Evolutionary conservation across 2,113 vertebrate genomes (phyloP), one percentile per base, ranked within the genome.

Genomic region (Macquaria australasica): DNA sequence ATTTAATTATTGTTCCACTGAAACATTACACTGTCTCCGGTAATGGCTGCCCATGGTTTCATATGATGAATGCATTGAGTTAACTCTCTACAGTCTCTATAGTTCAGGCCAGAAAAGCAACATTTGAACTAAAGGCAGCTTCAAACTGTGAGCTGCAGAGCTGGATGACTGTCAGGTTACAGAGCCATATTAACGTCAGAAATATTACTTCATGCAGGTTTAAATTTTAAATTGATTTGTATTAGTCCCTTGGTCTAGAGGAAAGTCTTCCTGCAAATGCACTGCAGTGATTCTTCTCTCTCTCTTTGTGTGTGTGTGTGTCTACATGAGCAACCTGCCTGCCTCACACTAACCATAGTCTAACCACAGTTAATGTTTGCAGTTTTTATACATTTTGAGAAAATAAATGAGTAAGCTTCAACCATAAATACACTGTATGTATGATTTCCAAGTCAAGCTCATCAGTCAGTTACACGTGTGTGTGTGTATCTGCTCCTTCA

Each of bases 211-310:
- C 20, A 20, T 66, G 62, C 63, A 70, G 58, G 31, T 56, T 66
- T 15, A 73, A 41, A 1, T 60, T 68, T 67, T 34, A 6, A 79
- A 48, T 16, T 0, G 63, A 11, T 53, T 67, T 69, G 60, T 31
- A 3, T 37, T 8, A 8, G 55, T 69, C 39, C n/a, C 21, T 45
- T 15, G 25, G 14, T 8, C 48, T 14, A 25, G 37, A 56, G 21
- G 23, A 12, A 48, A 2, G 59, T 45, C 45, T 72, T 25, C 14
- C 70, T 59, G n/a, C 2, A 50, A 79, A 60, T 64, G 45, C 0
- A 63, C 71, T 68, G 84, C 87, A 87, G 74, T 59, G 45, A 56
- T 28, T 75, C 34, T 15, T 75, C 34, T 78, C 37, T 70, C 3
- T 43, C 3, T 15, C 3, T 45, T 0, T 45, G 12, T 45, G 12